These are phyloP conservation scores for Uropsilus gracilis DNA, from an alignment of 2,113 vertebrate genomes.

Conservation along the genomic window DNA sequence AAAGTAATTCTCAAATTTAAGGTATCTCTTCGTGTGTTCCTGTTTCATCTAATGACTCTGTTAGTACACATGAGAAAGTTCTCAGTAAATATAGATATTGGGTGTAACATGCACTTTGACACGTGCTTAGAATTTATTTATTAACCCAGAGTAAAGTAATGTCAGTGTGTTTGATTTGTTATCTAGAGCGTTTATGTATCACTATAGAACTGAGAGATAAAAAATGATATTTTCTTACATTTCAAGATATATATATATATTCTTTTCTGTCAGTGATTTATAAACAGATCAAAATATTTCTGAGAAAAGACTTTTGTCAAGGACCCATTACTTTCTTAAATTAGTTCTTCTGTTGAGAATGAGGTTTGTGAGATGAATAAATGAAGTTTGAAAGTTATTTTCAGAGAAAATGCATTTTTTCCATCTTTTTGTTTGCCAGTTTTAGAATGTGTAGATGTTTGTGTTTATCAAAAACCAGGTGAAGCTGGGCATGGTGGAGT, in stretches of 20 bases:
- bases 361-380: neutral
- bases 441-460: neutral
- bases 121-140: neutral
- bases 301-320: neutral
- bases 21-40: neutral
- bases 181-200: neutral
- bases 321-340: neutral
- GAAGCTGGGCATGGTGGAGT: too few species aligned
- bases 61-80: neutral
- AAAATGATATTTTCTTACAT: neutral
- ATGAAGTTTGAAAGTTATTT: neutral
- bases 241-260: neutral
- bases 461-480: neutral
- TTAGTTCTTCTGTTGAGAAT: neutral
- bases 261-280: neutral
- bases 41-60: neutral
- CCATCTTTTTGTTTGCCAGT: neutral
- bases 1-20: conserved; percentile 24
- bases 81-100: neutral
- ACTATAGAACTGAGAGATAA: neutral
- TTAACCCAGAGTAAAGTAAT: neutral
- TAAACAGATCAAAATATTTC: conserved; percentile 6
- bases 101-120: neutral
- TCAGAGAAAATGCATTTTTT: neutral
- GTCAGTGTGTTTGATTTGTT: neutral